Base-by-base conservation (phyloP, 2,888 invertebrate species). In the Noctua pronuba region DNA sequence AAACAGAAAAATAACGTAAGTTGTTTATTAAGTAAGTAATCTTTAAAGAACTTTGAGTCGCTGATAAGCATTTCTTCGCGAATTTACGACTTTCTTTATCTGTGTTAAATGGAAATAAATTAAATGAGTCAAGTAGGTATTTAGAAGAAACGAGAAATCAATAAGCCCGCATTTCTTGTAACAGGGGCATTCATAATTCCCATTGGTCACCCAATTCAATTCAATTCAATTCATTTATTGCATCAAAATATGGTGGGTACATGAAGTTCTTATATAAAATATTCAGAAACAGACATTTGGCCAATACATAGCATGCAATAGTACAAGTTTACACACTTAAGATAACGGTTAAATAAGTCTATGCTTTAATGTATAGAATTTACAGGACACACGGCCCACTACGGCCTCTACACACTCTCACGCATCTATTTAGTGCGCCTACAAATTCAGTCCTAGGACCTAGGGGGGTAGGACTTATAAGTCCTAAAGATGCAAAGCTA, bases 1-100 rank as follows among this genome's bases (percentile, higher is more conserved):
- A 75, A 79, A 16, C 46, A 79, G 65, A 75, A 75, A 86, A 72
- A 72, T 73, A 80, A 13, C 24, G 41, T 44, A 35, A 62, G 31
- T 87, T 87, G 87, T 85, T 87, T 85, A 65, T 75, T 58, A 35
- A 65, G 38, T 67, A 82, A 38, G n/a, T 86, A 79, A 85, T 80
- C 79, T 83, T 38, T 84, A 66, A 80, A 86, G 80, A 76, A 87
- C 87, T 79, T 86, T 86, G 69, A 78, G 70, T 79, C 73, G 31
- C 52, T n/a, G 87, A 86, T 84, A 86, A 86, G 55, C 64, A 84
- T 84, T 79, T 86, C 80, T 76, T 86, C 49, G 78, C 46, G 44
- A 38, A 62, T 62, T 62, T 79, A 79, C 55, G 64, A 69, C 68
- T 86, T 86, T 83, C 79, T 68, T 84, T 79, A 86, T 86, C 83